Evolutionary conservation across 1,140 invertebrate genomes (phyloP).

Genomic region (Drosophila burlai): DNA sequence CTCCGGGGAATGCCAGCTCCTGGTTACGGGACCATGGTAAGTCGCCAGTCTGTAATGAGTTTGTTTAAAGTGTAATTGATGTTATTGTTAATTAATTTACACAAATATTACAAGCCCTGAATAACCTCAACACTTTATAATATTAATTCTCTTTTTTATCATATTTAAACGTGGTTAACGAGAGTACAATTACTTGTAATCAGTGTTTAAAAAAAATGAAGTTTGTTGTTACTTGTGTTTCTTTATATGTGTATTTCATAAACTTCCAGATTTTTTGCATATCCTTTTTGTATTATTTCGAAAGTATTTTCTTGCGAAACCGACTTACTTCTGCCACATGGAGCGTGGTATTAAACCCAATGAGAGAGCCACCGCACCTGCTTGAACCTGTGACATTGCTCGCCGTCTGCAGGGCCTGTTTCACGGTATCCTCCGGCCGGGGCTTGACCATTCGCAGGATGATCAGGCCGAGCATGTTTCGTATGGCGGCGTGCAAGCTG

Average conservation of each 20-base stretch:
- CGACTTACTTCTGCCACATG: constrained; percentile 27
- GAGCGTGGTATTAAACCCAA: background rate
- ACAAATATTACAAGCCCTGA: too few species aligned
- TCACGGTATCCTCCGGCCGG: constrained; percentile 27
- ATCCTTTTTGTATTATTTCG: background rate
- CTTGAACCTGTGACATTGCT: constrained; percentile 19
- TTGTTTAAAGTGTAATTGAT: too few species aligned
- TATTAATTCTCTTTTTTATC: background rate
- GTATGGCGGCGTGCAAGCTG: constrained; percentile 60
- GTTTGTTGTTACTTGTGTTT: background rate
- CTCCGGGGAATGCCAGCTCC: constrained; percentile 61
- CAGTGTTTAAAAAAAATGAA: too few species aligned
- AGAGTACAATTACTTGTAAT: background rate
- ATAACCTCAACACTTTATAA: background rate
- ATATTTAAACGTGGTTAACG: background rate
- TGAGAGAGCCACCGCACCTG: constrained; percentile 8
- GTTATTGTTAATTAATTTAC: too few species aligned
- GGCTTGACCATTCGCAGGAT: constrained; percentile 75
- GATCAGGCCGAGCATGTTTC: constrained; percentile 71
- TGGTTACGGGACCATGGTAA: constrained; percentile 67
- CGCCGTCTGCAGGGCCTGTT: background rate
- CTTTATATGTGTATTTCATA: background rate
- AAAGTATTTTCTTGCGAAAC: background rate
- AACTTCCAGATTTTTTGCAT: background rate
- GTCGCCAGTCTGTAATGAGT: constrained; percentile 47